Conservation (phyloP, 2,113 vertebrate species). For the Orientallactaga bullata region DNA sequence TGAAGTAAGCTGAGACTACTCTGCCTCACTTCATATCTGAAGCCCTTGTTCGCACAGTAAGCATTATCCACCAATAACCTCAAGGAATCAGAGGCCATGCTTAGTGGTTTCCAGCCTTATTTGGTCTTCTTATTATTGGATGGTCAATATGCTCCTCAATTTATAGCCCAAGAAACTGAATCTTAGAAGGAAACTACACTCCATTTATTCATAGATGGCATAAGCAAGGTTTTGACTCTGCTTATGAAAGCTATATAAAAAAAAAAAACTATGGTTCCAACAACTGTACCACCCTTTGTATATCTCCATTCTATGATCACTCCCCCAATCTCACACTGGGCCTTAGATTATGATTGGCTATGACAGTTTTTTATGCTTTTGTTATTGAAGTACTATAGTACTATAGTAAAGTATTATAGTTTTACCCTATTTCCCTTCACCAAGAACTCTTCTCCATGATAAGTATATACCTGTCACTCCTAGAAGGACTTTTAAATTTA, state of each 20-base stretch:
- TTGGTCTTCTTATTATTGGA: background rate
- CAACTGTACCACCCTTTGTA: background rate
- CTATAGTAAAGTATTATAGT: no score
- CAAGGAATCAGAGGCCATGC: background rate
- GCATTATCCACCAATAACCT: no score
- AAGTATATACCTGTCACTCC: conserved; percentile 30
- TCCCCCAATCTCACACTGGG: background rate
- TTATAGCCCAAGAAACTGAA: background rate
- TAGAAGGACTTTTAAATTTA: conserved; percentile 47
- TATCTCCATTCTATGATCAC: background rate
- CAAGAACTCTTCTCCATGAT: background rate
- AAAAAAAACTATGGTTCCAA: background rate
- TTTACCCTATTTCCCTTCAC: background rate
- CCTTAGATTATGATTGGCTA: background rate
- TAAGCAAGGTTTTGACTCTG: background rate
- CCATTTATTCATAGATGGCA: background rate
- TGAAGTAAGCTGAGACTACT: background rate
- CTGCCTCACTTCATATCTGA: background rate
- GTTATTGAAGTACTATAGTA: background rate
- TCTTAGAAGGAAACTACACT: background rate
- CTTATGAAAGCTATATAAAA: background rate
- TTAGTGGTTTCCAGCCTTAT: background rate
- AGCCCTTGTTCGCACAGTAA: background rate
- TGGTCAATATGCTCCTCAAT: background rate
- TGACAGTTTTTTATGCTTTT: background rate